A percentile compares a stretch with the other conserved stretches of the same genome.
Evolutionary conservation across 2,797 vertebrate genomes (phyloP).

Genomic region (Macropodus opercularis): DNA sequence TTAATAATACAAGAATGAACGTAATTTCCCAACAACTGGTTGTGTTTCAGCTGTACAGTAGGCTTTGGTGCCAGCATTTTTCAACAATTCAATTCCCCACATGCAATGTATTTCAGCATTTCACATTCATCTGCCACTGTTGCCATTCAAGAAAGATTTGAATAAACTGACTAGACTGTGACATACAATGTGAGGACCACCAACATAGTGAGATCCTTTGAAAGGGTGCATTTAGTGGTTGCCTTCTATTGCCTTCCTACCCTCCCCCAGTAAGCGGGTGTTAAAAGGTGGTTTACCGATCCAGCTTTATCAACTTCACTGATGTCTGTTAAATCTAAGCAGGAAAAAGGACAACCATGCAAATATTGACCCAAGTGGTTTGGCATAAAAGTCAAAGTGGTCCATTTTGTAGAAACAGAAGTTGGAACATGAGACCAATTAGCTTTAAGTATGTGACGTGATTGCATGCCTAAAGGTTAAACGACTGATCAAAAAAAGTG

Average conservation of each 20-base stretch:
- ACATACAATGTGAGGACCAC: slow-evolving; percentile 71
- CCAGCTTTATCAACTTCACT: slow-evolving; percentile 34
- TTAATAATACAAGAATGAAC: neutral
- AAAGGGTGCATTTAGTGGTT: slow-evolving; percentile 47
- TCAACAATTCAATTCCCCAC: slow-evolving; percentile 38
- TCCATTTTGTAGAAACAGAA: slow-evolving; percentile 33
- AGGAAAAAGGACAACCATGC: slow-evolving; percentile 44
- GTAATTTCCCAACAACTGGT: slow-evolving; percentile 8
- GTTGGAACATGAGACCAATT: slow-evolving; percentile 12
- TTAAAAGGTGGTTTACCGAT: slow-evolving; percentile 57
- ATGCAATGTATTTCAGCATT: slow-evolving; percentile 53
- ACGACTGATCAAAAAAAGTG: slow-evolving; percentile 6
- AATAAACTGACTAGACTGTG: slow-evolving; percentile 55
- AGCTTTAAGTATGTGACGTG: neutral
- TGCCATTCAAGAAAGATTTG: slow-evolving; percentile 46
- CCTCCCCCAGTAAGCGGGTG: slow-evolving; percentile 35
- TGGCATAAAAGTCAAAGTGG: slow-evolving; percentile 13
- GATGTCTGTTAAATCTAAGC: slow-evolving; percentile 55
- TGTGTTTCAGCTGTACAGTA: slow-evolving; percentile 13
- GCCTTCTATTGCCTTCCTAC: slow-evolving; percentile 30
- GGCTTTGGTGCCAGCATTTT: slow-evolving; percentile 33
- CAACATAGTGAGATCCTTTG: slow-evolving; percentile 60
- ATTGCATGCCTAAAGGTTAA: slow-evolving; percentile 14
- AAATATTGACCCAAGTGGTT: slow-evolving; percentile 59
- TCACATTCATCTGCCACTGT: slow-evolving; percentile 41